phyloP scores from a whole-genome alignment of 92 coral and sea anemone species.

The Epizoanthus fatuus region DNA sequence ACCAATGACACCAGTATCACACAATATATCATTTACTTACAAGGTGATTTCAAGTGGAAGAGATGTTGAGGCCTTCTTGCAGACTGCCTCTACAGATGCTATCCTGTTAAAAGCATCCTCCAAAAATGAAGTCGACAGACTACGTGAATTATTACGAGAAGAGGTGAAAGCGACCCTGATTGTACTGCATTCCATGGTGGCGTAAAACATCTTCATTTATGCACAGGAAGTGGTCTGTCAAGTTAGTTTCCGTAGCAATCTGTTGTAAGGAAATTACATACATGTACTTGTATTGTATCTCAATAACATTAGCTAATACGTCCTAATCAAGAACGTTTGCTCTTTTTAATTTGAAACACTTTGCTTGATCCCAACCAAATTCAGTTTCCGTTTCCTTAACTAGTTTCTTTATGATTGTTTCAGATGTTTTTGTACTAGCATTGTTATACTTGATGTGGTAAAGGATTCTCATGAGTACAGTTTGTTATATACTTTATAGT shows the following conservation, averaged over 20 bases:
- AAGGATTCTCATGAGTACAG: too few species aligned
- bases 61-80: not conserved
- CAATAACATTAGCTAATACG: not conserved
- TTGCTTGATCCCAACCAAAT: too few species aligned
- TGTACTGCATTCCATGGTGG: not conserved
- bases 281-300: too few species aligned
- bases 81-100: not conserved
- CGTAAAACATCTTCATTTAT: not conserved
- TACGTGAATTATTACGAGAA: not conserved
- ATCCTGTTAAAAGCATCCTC: not conserved
- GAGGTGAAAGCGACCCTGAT: not conserved
- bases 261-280: too few species aligned
- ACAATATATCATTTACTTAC: not conserved
- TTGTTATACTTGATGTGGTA: too few species aligned
- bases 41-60: not conserved
- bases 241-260: too few species aligned
- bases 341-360: too few species aligned
- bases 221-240: not conserved
- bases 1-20: not conserved
- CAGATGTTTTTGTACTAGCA: too few species aligned
- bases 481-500: too few species aligned
- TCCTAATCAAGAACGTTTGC: too few species aligned
- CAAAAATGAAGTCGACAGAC: not conserved
- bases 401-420: too few species aligned
- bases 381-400: too few species aligned